These are phyloP conservation scores for Chloropsis hardwickii DNA, from an alignment of 2,113 vertebrate genomes.

Conservation along the genomic window DNA sequence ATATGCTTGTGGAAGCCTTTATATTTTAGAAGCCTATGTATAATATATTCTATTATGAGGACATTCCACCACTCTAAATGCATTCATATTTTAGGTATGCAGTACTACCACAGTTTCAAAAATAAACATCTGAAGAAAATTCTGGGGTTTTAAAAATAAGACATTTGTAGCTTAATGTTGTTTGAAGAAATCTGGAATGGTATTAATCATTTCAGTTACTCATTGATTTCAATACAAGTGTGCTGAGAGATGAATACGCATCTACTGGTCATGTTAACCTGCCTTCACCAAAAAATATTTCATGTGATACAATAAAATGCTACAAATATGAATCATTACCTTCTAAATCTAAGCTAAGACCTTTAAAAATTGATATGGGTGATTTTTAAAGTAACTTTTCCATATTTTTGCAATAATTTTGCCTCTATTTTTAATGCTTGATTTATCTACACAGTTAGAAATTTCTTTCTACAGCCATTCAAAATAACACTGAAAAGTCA, in stretches of 20 bases:
- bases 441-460: background rate
- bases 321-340: constrained; percentile 13
- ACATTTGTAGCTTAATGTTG: background rate
- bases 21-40: background rate
- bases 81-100: background rate
- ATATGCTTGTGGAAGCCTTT: background rate
- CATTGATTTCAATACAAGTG: background rate
- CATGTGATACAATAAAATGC: background rate
- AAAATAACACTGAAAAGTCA: background rate
- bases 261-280: constrained; percentile 32
- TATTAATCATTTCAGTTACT: constrained; percentile 52
- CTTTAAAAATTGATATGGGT: background rate
- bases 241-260: background rate
- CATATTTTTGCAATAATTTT: background rate
- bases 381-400: background rate
- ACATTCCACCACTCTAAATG: background rate
- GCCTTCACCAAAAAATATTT: background rate
- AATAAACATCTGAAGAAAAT: background rate
- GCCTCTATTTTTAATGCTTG: background rate
- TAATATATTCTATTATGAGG: background rate
- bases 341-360: background rate
- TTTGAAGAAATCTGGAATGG: constrained; percentile 12
- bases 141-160: background rate
- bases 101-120: background rate
- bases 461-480: background rate